phyloP scores from a whole-genome alignment of 1,140 invertebrate species.

The Protaetia brevitarsis region DNA sequence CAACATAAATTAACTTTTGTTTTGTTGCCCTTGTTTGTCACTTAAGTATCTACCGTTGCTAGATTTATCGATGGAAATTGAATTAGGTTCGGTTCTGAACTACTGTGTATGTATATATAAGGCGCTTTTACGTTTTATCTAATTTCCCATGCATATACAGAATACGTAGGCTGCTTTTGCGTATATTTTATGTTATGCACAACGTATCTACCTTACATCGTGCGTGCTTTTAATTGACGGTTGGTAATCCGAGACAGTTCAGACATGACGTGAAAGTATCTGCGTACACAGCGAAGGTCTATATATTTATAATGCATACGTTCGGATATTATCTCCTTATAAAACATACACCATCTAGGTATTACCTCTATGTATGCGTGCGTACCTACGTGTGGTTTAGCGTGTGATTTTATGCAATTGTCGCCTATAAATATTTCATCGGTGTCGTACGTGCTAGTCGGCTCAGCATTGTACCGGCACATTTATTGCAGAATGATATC shows the following conservation, averaged over 20 bases:
- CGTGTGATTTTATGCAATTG: background rate
- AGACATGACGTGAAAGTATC: conserved; percentile 1
- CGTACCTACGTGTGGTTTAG: background rate
- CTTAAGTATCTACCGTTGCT: too few relatives aligned
- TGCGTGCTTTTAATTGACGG: background rate
- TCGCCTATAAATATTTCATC: background rate
- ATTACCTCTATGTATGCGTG: background rate
- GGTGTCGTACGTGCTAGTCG: background rate
- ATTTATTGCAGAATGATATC: too few relatives aligned
- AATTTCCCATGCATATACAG: background rate
- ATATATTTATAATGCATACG: background rate
- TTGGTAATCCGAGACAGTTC: background rate
- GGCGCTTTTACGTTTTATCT: too few relatives aligned
- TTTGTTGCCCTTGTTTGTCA: background rate
- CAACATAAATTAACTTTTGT: background rate
- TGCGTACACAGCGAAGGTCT: too few relatives aligned
- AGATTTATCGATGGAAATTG: too few relatives aligned
- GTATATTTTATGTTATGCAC: background rate
- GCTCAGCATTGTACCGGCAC: too few relatives aligned
- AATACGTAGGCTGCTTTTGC: background rate
- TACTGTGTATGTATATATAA: too few relatives aligned
- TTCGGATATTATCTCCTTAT: background rate
- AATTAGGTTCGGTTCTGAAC: too few relatives aligned
- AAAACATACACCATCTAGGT: background rate
- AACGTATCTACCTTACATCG: background rate